These are phyloP conservation scores for Chelonus insularis DNA, from an alignment of 1,140 invertebrate genomes.

Conservation along the genomic window DNA sequence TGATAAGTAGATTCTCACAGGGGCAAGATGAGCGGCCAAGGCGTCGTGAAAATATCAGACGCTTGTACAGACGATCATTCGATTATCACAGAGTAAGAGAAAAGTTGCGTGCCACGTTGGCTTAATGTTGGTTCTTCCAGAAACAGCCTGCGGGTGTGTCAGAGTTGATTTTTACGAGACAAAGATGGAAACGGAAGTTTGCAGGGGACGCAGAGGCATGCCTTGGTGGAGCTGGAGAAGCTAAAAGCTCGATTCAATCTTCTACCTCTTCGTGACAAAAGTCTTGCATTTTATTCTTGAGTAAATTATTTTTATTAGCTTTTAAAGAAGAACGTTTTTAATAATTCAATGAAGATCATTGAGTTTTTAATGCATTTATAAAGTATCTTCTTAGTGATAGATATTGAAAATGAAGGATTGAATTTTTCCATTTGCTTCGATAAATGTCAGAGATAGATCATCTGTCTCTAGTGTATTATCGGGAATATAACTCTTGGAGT, in stretches of 20 bases:
- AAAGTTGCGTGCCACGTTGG: constrained; percentile 8
- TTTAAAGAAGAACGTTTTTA: too few relatives aligned
- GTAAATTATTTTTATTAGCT: too few relatives aligned
- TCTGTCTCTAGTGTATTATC: constrained; percentile 9
- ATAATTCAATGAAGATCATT: too few relatives aligned
- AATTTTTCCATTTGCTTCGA: constrained; percentile 11
- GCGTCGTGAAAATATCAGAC: constrained; percentile 18
- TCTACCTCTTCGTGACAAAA: background rate
- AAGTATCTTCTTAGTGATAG: background rate
- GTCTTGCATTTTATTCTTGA: too few relatives aligned
- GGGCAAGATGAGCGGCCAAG: background rate
- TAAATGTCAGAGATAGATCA: constrained; percentile 10
- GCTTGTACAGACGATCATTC: constrained; percentile 18
- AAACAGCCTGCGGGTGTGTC: constrained; percentile 3
- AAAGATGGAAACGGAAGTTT: constrained; percentile 5
- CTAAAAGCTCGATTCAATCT: constrained; percentile 1
- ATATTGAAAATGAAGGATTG: constrained; percentile 6
- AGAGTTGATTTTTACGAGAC: constrained; percentile 4
- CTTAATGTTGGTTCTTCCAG: constrained; percentile 1
- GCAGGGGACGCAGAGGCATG: background rate
- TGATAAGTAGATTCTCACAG: constrained; percentile 26
- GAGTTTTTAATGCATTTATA: too few relatives aligned
- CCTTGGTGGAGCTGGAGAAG: background rate
- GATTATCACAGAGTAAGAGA: constrained; percentile 17
- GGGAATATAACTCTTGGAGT: constrained; percentile 8